Evolutionary conservation across 2,888 invertebrate species (phyloP), one percentile per base, ranked within the genome.

Genomic region (Caenorhabditis angaria): DNA sequence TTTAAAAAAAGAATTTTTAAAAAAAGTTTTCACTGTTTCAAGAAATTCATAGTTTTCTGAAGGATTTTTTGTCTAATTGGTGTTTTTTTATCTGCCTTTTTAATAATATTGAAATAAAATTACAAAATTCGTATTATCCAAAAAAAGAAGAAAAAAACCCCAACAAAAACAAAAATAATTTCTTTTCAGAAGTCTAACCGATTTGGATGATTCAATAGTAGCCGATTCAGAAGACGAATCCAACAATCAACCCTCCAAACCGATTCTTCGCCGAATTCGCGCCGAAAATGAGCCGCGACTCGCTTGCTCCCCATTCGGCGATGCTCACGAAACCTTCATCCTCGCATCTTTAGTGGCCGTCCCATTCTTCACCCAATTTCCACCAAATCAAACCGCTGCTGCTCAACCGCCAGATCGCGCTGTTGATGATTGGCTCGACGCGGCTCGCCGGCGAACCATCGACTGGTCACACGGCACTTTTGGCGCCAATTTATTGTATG

Each of bases 311-410:
- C 72, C 72, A n/a, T 72, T 72, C 24, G 68, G 65, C n/a, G 76
- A 78, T 50, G 57, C 65, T 27, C 71, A 78, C 48, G 64, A 76
- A 25, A 63, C 59, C 28, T 64, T 71, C n/a, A 63, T 73, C 3
- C 50, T 76, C 2, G 60, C 76, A 4, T 61, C 72, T 2, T 50
- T 76, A 1, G 53, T 76, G 10, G 65, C 78, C 6, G 47, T 78
- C 8, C 78, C 68, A 3, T 56, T 61, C 22, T 70, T 78, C 50
- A 74, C 76, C 50, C 68, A 70, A 27, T 72, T 57, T 28, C 72
- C 72, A 2, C 18, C 29, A 5, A 62, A 68, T 56, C 57, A 73
- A 32, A 73, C 72, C 1, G 56, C 47, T 3, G 62, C 62, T 2
- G 68, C 65, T 28, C 59, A 68, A 41, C 68, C 72, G 29, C 65